Evolutionary conservation across 2,113 vertebrate genomes (phyloP).

Genomic region (Ancistrus triradiatus): DNA sequence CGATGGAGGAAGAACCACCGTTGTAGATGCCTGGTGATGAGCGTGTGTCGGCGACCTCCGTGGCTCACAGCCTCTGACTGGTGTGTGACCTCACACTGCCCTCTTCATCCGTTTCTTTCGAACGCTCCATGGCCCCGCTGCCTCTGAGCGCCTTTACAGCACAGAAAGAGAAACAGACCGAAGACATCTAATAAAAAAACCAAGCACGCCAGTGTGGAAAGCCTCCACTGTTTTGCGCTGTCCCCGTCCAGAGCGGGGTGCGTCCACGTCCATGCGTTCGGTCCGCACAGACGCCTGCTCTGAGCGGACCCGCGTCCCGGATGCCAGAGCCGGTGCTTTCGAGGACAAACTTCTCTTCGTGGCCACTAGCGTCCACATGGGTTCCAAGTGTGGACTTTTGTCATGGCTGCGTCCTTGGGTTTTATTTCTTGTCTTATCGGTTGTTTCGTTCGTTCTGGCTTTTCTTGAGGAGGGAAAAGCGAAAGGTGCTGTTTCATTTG

Average conservation of each 20-base stretch:
- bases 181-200: conserved; percentile 33
- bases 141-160: conserved; percentile 36
- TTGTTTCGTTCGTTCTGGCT: conserved; percentile 25
- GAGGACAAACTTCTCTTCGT: conserved; percentile 25
- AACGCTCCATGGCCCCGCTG: conserved; percentile 47
- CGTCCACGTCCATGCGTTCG: conserved; percentile 17
- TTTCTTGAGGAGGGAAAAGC: conserved; percentile 27
- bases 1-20: conserved; percentile 92
- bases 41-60: conserved; percentile 50
- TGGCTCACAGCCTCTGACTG: conserved; percentile 50
- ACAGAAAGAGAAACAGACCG: conserved; percentile 47
- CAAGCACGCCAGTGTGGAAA: conserved; percentile 26
- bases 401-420: conserved; percentile 26
- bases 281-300: conserved; percentile 20
- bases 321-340: conserved; percentile 62
- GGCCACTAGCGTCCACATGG: conserved; percentile 44
- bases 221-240: conserved; percentile 25
- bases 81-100: conserved; percentile 75
- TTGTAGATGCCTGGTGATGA: conserved; percentile 73
- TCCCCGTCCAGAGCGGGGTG: conserved; percentile 31
- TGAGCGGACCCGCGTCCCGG: conserved; percentile 31
- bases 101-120: conserved; percentile 55
- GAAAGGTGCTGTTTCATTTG: conserved; percentile 37
- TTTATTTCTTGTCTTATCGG: conserved; percentile 38
- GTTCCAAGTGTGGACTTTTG: conserved; percentile 31